Percentiles rank a stretch among this genome's conserved stretches.
These are phyloP conservation scores for Hartigia nigra DNA, from an alignment of 2,888 invertebrate species.

Conservation along the genomic window DNA sequence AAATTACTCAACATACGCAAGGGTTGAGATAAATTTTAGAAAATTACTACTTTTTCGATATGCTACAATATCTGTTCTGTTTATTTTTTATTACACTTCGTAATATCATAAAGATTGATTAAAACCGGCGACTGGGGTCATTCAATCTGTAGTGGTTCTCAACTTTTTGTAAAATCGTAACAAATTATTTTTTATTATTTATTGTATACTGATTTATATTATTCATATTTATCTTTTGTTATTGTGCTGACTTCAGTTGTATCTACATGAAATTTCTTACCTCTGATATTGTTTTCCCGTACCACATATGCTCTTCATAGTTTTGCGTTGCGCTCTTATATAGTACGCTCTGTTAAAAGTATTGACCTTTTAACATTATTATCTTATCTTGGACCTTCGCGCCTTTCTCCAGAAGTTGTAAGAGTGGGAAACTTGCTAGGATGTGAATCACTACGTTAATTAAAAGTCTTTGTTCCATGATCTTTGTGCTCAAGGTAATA, in stretches of 20 bases:
- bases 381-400: neutral
- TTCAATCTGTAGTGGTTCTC: too few relatives aligned
- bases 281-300: neutral
- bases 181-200: too few relatives aligned
- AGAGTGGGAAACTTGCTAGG: neutral
- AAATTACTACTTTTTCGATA: neutral
- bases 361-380: neutral
- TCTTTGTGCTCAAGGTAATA: neutral
- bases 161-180: too few relatives aligned
- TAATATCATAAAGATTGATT: neutral
- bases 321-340: neutral
- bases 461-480: conserved; percentile 24
- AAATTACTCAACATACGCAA: neutral
- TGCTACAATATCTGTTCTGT: neutral
- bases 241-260: neutral
- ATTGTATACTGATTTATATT: neutral
- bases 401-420: neutral
- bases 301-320: neutral
- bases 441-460: conserved; percentile 8
- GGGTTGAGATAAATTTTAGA: too few relatives aligned
- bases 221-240: neutral
- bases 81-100: neutral
- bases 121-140: neutral
- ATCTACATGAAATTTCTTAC: neutral
- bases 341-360: neutral